A percentile compares a stretch with the other conserved stretches of the same genome.
Conservation (phyloP, 2,888 invertebrate genomes). For the Odontocerum albicorne region DNA sequence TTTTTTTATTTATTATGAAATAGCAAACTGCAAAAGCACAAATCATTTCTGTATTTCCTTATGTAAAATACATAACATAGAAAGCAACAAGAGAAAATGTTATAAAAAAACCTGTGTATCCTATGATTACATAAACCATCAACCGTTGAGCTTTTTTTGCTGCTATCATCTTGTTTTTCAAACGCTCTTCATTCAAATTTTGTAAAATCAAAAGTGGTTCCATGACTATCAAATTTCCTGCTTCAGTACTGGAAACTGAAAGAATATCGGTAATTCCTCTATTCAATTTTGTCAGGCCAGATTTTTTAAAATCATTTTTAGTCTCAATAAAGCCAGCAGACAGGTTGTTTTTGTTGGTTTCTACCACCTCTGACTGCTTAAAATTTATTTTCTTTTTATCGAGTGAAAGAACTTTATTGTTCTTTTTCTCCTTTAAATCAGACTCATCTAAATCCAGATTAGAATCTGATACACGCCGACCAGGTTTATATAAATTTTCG, state of each 20-base stretch:
- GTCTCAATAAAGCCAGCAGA: constrained; percentile 38
- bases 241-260: constrained; percentile 37
- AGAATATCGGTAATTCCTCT: constrained; percentile 23
- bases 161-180: constrained; percentile 39
- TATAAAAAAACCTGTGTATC: constrained; percentile 58
- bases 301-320: constrained; percentile 34
- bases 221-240: constrained; percentile 49
- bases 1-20: no score
- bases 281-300: constrained; percentile 16
- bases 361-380: constrained; percentile 21
- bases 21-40: no score
- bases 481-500: constrained; percentile 41
- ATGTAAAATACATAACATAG: constrained; percentile 58
- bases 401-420: constrained; percentile 31
- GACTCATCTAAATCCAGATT: constrained; percentile 35
- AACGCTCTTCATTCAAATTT: constrained; percentile 44
- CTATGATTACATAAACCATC: constrained; percentile 56
- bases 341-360: no score
- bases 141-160: constrained; percentile 33
- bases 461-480: constrained; percentile 34
- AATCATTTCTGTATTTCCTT: constrained; percentile 23
- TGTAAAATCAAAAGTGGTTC: constrained; percentile 56
- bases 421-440: constrained; percentile 39
- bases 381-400: constrained; percentile 35
- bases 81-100: constrained; percentile 55